Conservation (phyloP, 2,113 vertebrate genomes). For the Dipodomys stephensi region DNA sequence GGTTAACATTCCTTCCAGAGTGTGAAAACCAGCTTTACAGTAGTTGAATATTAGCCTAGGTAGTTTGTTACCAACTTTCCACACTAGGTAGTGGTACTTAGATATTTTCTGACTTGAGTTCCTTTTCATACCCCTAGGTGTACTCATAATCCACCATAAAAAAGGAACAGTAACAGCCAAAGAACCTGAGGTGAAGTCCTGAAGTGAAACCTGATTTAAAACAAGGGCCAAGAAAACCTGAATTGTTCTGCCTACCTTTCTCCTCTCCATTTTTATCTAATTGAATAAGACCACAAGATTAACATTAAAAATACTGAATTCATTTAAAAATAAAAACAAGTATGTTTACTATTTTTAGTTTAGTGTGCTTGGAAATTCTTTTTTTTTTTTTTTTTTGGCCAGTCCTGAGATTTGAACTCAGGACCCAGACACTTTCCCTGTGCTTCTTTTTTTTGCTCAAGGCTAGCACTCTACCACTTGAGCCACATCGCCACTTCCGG, state of each 20-base stretch:
- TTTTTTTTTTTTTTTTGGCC: background rate
- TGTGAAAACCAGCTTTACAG: background rate
- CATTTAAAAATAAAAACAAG: constrained; percentile 1
- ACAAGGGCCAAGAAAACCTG: background rate
- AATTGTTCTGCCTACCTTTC: background rate
- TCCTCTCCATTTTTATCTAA: background rate
- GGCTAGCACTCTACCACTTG: no score
- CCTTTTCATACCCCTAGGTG: background rate
- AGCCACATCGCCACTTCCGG: no score
- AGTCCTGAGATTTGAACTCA: no score
- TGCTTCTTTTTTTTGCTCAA: no score
- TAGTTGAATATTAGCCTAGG: background rate
- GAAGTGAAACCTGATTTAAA: constrained; percentile 35
- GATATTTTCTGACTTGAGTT: background rate
- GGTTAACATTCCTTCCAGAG: background rate
- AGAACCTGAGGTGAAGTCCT: background rate
- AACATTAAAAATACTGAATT: background rate
- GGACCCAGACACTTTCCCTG: background rate
- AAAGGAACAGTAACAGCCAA: background rate
- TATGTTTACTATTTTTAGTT: no score
- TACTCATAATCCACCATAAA: background rate
- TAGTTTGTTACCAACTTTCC: background rate
- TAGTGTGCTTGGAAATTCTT: background rate
- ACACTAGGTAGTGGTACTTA: background rate
- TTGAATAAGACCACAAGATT: constrained; percentile 29